phyloP scores from a whole-genome alignment of 2,888 invertebrate genomes.

The Caprella mutica region DNA sequence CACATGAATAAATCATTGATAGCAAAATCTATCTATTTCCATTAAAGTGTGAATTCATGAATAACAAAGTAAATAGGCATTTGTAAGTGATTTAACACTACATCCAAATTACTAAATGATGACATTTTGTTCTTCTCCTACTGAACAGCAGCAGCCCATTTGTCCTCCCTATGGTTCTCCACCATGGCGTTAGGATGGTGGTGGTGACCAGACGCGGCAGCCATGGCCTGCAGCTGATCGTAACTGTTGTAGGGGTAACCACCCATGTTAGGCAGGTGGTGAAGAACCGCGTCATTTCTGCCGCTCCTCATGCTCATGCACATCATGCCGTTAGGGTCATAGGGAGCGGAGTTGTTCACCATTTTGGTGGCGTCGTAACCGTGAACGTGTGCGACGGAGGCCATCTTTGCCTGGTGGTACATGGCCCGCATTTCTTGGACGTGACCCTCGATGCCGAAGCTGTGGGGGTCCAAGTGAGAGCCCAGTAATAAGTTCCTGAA shows the following conservation, averaged over 20 bases:
- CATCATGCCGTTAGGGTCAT: slow-evolving; percentile 19
- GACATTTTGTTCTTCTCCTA: too few species aligned
- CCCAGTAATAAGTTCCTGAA: slow-evolving; percentile 26
- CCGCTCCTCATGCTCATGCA: slow-evolving; percentile 22
- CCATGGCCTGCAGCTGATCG: slow-evolving; percentile 14
- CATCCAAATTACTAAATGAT: too few species aligned
- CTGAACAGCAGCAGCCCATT: neutral
- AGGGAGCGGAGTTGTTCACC: slow-evolving; percentile 5
- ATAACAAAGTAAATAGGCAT: too few species aligned
- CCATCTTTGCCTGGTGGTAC: slow-evolving; percentile 31
- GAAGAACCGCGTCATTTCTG: slow-evolving; percentile 20
- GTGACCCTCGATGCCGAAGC: slow-evolving; percentile 16
- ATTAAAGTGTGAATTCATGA: too few species aligned
- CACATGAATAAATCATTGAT: too few species aligned
- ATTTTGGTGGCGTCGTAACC: slow-evolving; percentile 28
- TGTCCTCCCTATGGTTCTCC: neutral
- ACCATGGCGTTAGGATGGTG: neutral
- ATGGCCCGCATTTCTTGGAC: slow-evolving; percentile 31
- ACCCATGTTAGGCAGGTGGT: slow-evolving; percentile 27
- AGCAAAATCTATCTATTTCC: too few species aligned
- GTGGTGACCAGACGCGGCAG: neutral
- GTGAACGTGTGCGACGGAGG: neutral
- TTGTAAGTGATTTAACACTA: too few species aligned
- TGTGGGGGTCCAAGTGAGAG: slow-evolving; percentile 17
- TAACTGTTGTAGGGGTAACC: slow-evolving; percentile 28